phyloP scores from a whole-genome alignment of 2,113 vertebrate genomes.

The Acrocephalus arundinaceus region DNA sequence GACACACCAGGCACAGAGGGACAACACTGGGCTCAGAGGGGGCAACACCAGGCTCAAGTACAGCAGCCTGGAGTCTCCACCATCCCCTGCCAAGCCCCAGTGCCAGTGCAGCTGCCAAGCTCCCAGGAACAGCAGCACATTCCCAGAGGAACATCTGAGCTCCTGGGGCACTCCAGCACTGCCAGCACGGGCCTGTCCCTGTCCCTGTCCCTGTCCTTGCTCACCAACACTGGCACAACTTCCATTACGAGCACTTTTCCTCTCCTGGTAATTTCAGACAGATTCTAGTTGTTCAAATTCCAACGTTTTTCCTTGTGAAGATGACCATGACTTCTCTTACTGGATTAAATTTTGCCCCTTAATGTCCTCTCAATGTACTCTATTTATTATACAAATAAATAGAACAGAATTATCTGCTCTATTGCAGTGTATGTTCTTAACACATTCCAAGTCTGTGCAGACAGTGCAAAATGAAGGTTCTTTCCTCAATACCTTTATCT shows the following conservation, averaged over 20 bases:
- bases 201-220: background rate
- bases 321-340: background rate
- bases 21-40: background rate
- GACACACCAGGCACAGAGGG: background rate
- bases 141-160: background rate
- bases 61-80: background rate
- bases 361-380: too few relatives aligned
- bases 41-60: too few relatives aligned
- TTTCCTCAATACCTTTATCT: too few relatives aligned
- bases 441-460: too few relatives aligned
- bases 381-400: too few relatives aligned
- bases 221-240: background rate
- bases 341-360: background rate
- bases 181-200: background rate
- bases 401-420: too few relatives aligned
- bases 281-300: background rate
- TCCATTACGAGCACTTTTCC: background rate
- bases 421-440: too few relatives aligned
- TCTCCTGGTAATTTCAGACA: background rate
- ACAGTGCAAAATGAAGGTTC: too few relatives aligned
- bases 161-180: background rate
- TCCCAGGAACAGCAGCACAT: background rate
- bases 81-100: background rate
- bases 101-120: background rate
- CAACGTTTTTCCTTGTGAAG: background rate